Percentiles rank a stretch among this genome's conserved stretches.
These are phyloP conservation scores for Venturia canescens DNA, from an alignment of 1,140 invertebrate genomes.

Conservation along the genomic window DNA sequence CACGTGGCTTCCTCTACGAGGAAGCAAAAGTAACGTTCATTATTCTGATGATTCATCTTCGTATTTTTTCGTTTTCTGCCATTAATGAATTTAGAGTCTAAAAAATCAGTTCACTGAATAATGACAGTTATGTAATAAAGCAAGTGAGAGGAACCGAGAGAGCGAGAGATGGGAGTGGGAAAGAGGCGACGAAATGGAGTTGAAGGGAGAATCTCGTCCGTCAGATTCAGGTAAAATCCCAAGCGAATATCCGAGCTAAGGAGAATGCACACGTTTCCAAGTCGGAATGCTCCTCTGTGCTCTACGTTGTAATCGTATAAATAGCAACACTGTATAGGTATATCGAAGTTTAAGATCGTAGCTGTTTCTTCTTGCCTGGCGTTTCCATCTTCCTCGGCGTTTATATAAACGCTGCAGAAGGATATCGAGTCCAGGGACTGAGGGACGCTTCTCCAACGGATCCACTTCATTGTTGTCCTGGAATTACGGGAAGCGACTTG, in stretches of 20 bases:
- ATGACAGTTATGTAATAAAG: neutral
- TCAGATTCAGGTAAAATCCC: constrained; percentile 22
- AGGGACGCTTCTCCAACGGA: constrained; percentile 20
- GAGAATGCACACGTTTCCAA: neutral
- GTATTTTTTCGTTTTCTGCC: too few relatives aligned
- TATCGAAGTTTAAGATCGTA: neutral
- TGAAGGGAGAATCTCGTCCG: neutral
- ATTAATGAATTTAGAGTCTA: too few relatives aligned
- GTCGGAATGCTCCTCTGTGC: neutral
- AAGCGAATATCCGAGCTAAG: constrained; percentile 10
- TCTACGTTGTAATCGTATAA: neutral
- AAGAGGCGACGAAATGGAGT: neutral
- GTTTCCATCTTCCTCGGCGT: neutral
- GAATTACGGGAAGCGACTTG: constrained; percentile 42
- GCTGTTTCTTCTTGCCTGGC: neutral
- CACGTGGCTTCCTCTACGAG: too few relatives aligned
- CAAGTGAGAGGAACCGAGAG: neutral
- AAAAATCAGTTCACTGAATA: neutral
- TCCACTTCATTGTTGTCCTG: constrained; percentile 47
- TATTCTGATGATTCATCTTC: too few relatives aligned
- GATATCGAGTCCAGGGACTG: constrained; percentile 40
- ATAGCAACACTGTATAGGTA: neutral
- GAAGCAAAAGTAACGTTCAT: too few relatives aligned
- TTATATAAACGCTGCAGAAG: neutral
- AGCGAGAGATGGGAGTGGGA: neutral